Evolutionary conservation across 2,113 vertebrate species (phyloP), one percentile per base, ranked within the genome.

Genomic region (Hyperopisus bebe): DNA sequence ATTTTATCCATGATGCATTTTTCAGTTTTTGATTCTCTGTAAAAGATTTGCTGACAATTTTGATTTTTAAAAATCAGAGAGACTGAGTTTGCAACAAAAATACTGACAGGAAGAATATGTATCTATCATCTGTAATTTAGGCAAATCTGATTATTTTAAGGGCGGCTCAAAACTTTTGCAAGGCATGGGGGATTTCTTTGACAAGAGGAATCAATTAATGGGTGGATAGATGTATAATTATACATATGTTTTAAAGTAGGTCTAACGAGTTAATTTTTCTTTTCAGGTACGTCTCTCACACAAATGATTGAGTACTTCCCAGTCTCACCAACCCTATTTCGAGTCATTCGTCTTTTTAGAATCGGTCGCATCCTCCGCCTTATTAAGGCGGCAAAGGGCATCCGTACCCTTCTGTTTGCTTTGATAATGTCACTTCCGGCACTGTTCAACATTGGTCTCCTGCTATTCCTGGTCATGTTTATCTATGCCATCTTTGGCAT

Each of bases 371-470:
- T 99, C 92, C 96, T 99, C 17, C 98, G 98, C 88, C 97, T 99
- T 48, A 98, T 99, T 92, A 99, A 99, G 94, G 97, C 97, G 0
- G 98, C 98, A 0, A 99, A 99, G 90, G 98, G 98, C 53, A 99
- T 99, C 93, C 98, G 98, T 90, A 99, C 98, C 0, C 95, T 99
- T 88, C 97, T 99, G 31, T 99, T 99, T 84, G 98, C 98, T 90
- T 92, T 99, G 94, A 99, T 99, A 98, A 99, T 98, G 97, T 99
- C 98, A 70, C 98, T 98, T 11, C 98, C 98, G n/a, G 98, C 98
- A 48, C 90, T 99, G 90, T 99, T 99, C 91, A 99, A 99, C 95
- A 99, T 99, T 0, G 98, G 98, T 11, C 97, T 99, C 88, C 96
- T 99, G 55, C 97, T 99, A 15, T 98, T 99, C 94, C 94, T 99